Evolutionary conservation across 1,140 invertebrate species (phyloP).

Genomic region (Patella vulgata): DNA sequence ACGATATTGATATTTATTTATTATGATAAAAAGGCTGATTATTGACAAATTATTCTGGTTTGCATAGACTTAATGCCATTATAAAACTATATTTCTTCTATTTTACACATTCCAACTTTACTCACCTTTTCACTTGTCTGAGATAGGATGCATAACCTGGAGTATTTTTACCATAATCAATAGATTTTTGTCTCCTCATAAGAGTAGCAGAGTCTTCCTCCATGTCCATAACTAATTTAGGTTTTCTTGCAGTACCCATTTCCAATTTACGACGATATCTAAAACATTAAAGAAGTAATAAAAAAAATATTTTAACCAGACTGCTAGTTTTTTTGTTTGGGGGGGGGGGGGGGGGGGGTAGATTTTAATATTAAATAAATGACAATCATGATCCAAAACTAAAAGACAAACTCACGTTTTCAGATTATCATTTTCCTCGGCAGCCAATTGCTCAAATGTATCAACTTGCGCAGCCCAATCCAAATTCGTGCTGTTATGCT

Average conservation of each 20-base stretch:
- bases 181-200: conserved; percentile 87
- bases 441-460: background rate
- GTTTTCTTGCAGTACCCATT: background rate
- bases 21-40: too few species aligned
- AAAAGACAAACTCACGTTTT: conserved; percentile 10
- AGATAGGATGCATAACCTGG: conserved; percentile 85
- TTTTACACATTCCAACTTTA: too few species aligned
- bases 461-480: conserved; percentile 3
- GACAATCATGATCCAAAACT: too few species aligned
- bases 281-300: background rate
- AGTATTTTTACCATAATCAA: conserved; percentile 95
- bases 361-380: too few species aligned
- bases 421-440: background rate
- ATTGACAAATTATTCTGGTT: too few species aligned
- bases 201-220: conserved; percentile 77
- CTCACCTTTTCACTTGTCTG: conserved; percentile 78
- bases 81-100: too few species aligned
- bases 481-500: background rate
- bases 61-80: too few species aligned
- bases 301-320: background rate
- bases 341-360: too few species aligned
- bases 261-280: conserved; percentile 15
- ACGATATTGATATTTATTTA: conserved; percentile 10
- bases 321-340: too few species aligned
- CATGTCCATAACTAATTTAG: conserved; percentile 14